Conservation (phyloP, 2,888 invertebrate species). For the Stenotaenia linearis region DNA sequence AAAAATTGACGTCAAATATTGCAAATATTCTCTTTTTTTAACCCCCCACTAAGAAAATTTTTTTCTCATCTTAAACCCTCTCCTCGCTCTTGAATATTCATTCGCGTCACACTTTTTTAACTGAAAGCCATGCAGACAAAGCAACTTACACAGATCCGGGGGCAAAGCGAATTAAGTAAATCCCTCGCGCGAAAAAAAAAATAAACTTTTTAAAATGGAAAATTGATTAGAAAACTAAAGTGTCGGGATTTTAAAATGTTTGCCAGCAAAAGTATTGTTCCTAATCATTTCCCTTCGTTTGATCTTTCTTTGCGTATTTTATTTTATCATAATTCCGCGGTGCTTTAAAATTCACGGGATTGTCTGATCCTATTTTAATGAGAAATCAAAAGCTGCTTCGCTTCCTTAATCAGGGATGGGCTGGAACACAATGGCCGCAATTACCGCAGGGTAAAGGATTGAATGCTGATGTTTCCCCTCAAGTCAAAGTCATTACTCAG, state of each 20-base stretch:
- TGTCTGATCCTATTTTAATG: constrained; percentile 9
- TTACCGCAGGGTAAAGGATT: not conserved
- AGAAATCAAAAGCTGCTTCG: constrained; percentile 9
- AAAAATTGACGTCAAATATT: not conserved
- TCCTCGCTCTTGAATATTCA: no score
- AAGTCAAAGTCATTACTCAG: not conserved
- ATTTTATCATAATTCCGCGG: not conserved
- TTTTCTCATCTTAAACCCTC: no score
- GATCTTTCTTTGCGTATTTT: not conserved
- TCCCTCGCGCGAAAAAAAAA: no score
- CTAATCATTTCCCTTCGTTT: not conserved
- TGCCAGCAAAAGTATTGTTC: not conserved
- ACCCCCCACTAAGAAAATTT: no score
- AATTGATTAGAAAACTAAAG: no score
- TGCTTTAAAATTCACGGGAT: not conserved
- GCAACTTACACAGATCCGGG: no score
- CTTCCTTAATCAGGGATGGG: not conserved
- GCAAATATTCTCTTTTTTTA: no score
- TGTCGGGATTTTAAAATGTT: not conserved
- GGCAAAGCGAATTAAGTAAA: no score
- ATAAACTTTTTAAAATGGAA: no score
- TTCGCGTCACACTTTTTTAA: no score
- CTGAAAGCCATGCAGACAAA: no score
- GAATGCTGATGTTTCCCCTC: constrained; percentile 5
- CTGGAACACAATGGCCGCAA: not conserved